Conservation (phyloP, 2,797 vertebrate genomes). For the Typhlichthys subterraneus region DNA sequence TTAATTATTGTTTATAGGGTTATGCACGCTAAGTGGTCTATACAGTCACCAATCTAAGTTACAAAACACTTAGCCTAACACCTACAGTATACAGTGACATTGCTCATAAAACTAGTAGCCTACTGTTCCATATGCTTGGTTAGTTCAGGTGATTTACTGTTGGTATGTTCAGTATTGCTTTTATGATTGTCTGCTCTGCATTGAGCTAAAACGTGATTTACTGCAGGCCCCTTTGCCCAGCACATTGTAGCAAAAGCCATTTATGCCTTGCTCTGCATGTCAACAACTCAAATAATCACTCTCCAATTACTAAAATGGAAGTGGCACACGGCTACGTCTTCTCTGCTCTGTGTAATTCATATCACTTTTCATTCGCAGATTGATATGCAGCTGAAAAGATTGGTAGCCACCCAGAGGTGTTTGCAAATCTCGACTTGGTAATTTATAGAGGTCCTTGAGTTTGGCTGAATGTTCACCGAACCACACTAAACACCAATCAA, state of each 20-base stretch:
- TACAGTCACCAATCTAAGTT: conserved; percentile 9
- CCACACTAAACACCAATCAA: conserved; percentile 57
- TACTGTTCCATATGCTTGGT: conserved; percentile 29
- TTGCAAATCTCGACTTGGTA: conserved; percentile 61
- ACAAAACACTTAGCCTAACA: not conserved
- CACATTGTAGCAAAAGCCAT: conserved; percentile 58
- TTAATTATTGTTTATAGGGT: too few relatives aligned
- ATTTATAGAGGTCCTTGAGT: conserved; percentile 60
- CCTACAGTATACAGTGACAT: not conserved
- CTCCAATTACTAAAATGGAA: conserved; percentile 69
- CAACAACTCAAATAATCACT: conserved; percentile 69
- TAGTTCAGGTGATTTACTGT: conserved; percentile 22
- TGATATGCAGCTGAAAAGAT: conserved; percentile 69
- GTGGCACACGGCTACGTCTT: conserved; percentile 63
- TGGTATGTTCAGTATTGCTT: conserved; percentile 41
- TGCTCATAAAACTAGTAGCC: conserved; percentile 4
- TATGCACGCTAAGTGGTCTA: too few relatives aligned
- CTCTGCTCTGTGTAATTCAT: conserved; percentile 51
- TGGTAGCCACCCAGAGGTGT: conserved; percentile 51
- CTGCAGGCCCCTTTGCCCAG: conserved; percentile 46
- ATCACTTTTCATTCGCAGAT: conserved; percentile 63
- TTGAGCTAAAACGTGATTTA: conserved; percentile 62
- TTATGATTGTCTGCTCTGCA: conserved; percentile 67
- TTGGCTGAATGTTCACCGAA: conserved; percentile 66
- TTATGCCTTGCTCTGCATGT: conserved; percentile 59